Evolutionary conservation across 53 echinoderm and acorn worm genomes (phyloP).

Genomic region (Holothuria leucospilota): DNA sequence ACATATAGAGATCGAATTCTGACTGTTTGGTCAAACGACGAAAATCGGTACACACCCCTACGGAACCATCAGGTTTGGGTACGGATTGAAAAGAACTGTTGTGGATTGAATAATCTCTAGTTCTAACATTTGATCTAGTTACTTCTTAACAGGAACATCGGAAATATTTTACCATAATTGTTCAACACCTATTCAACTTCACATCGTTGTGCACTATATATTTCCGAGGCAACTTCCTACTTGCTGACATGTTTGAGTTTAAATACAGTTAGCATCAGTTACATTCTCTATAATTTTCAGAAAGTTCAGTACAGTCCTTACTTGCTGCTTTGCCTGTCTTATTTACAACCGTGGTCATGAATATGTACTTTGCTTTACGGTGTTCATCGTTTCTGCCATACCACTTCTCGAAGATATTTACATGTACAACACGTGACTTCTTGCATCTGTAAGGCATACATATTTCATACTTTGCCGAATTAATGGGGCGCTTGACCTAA

Average conservation of each 20-base stretch:
- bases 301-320: neutral
- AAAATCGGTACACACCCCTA: slow-evolving; percentile 22
- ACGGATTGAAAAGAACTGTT: neutral
- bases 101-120: neutral
- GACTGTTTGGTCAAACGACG: neutral
- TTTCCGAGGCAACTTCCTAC: neutral
- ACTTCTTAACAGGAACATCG: slow-evolving; percentile 41
- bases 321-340: slow-evolving; percentile 18
- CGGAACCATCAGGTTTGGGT: neutral
- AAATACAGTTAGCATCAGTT: too few relatives aligned
- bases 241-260: too few relatives aligned
- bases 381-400: neutral
- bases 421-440: too few relatives aligned
- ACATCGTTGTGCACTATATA: neutral
- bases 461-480: neutral
- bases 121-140: neutral
- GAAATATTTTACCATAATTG: neutral
- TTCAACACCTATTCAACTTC: neutral
- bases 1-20: slow-evolving; percentile 19
- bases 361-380: neutral
- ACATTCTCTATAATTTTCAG: neutral
- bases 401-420: neutral
- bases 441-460: neutral
- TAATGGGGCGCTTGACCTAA: neutral
- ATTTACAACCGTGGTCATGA: neutral